These are phyloP conservation scores for Gnathonemus echidnorhynchus DNA, from an alignment of 2,113 vertebrate species.

Conservation along the genomic window DNA sequence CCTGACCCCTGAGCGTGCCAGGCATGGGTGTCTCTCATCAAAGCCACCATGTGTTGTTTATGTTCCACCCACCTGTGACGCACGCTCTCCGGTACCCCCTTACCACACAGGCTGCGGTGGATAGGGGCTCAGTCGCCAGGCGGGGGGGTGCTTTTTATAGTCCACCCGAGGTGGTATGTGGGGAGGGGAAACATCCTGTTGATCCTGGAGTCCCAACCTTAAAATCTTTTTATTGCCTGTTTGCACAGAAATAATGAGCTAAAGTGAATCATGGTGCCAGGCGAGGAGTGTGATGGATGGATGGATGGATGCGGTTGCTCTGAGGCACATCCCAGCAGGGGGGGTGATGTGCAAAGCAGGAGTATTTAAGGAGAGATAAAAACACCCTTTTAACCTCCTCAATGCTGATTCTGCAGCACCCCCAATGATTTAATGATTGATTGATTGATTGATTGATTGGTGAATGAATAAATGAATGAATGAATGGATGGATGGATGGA, in stretches of 20 bases:
- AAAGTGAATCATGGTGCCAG: not conserved
- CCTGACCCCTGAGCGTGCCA: not conserved
- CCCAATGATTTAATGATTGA: not conserved
- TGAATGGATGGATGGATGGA: not conserved
- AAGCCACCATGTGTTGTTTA: not conserved
- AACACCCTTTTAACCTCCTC: not conserved
- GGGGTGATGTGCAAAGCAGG: not conserved
- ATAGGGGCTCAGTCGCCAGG: not conserved
- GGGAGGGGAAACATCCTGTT: not conserved
- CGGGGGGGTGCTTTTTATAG: not conserved
- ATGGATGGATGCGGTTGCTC: not conserved
- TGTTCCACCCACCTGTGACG: not conserved
- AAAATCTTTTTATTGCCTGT: not conserved
- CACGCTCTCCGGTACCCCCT: not conserved
- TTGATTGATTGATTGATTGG: not conserved
- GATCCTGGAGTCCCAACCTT: not conserved
- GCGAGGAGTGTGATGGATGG: not conserved
- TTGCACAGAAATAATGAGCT: not conserved
- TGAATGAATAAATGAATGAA: not conserved
- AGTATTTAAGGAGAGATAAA: not conserved
- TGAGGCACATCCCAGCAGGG: not conserved
- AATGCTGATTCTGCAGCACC: not conserved
- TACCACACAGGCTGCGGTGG: not conserved
- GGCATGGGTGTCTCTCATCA: not conserved
- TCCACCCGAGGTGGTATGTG: not conserved